Evolutionary conservation across 2,888 invertebrate species (phyloP).

Genomic region (Dicycla oo): DNA sequence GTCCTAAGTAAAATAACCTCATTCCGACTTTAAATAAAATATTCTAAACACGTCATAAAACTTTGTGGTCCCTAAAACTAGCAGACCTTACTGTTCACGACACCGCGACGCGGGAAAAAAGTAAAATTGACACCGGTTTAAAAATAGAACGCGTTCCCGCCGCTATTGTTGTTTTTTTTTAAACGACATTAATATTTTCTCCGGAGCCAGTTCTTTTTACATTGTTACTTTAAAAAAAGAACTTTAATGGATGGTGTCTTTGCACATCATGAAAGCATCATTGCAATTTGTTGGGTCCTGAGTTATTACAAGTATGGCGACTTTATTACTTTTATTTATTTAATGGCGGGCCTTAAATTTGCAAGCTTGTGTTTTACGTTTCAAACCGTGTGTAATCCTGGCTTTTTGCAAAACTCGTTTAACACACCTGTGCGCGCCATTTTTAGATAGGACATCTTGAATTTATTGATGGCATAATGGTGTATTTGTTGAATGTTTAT

Average conservation of each 20-base stretch:
- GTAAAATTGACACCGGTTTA: constrained; percentile 78
- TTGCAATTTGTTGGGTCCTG: constrained; percentile 49
- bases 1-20: background rate
- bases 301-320: constrained; percentile 45
- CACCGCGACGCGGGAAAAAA: constrained; percentile 68
- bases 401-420: constrained; percentile 52
- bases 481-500: constrained; percentile 25
- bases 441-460: constrained; percentile 33
- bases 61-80: constrained; percentile 33
- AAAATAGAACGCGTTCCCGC: constrained; percentile 78
- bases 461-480: constrained; percentile 31
- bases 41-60: background rate
- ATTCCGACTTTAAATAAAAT: background rate
- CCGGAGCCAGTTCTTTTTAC: constrained; percentile 55
- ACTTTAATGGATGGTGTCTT: constrained; percentile 55
- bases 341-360: constrained; percentile 36
- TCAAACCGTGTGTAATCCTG: constrained; percentile 26
- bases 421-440: constrained; percentile 43
- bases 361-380: constrained; percentile 43
- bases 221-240: constrained; percentile 56
- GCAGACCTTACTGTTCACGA: constrained; percentile 23
- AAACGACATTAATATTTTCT: constrained; percentile 76
- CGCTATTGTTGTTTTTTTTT: constrained; percentile 69
- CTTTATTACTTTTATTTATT: constrained; percentile 38
- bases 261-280: constrained; percentile 45